These are phyloP conservation scores for Cynaeus angustus DNA, from an alignment of 2,888 invertebrate genomes.

Conservation along the genomic window DNA sequence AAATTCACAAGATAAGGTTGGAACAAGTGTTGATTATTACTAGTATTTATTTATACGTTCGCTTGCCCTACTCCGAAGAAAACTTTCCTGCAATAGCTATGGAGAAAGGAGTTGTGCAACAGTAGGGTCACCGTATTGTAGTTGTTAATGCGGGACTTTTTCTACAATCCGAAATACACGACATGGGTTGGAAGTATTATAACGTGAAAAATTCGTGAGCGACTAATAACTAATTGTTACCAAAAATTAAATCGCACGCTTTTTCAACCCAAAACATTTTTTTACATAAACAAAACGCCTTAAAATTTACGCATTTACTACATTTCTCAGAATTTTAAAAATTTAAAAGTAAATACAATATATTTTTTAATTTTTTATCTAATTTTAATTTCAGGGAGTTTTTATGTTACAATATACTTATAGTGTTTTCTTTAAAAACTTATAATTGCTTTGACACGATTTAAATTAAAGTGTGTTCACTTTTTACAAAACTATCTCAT, in stretches of 20 bases:
- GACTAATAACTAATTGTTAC: slow-evolving; percentile 4
- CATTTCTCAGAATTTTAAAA: no score
- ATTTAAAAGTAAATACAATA: no score
- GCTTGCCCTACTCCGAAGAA: slow-evolving; percentile 52
- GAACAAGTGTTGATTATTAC: slow-evolving; percentile 50
- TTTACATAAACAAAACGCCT: no score
- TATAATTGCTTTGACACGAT: no score
- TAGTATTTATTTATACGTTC: slow-evolving; percentile 57
- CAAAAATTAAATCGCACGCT: not conserved
- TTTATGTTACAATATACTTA: no score
- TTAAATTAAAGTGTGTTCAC: no score
- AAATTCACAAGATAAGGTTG: slow-evolving; percentile 46
- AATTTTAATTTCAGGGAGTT: no score
- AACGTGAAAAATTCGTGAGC: slow-evolving; percentile 31
- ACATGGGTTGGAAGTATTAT: slow-evolving; percentile 5
- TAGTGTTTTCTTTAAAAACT: no score
- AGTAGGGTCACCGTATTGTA: slow-evolving; percentile 55
- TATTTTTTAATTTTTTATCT: no score
- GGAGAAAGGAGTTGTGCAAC: slow-evolving; percentile 57
- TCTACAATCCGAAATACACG: slow-evolving; percentile 14
- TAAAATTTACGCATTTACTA: no score
- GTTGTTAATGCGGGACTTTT: slow-evolving; percentile 51
- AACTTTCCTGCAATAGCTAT: slow-evolving; percentile 45
- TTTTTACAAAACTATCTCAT: no score
- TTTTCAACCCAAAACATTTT: no score